These are phyloP conservation scores for Calidris pygmaea DNA, from an alignment of 2,113 vertebrate species.

Conservation along the genomic window DNA sequence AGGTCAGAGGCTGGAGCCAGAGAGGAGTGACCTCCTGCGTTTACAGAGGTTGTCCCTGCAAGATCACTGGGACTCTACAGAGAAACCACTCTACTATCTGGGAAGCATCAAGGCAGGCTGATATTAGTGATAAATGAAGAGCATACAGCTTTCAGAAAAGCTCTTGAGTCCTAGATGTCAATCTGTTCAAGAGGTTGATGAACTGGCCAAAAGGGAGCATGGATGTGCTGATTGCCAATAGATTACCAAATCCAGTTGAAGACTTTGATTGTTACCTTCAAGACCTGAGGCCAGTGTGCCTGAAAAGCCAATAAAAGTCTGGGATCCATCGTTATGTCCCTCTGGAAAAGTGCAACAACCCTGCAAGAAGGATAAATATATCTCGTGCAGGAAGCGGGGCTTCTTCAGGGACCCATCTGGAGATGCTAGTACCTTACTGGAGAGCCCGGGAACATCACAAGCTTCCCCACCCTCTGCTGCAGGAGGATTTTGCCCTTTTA, in stretches of 20 bases:
- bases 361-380: background rate
- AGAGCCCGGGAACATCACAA: background rate
- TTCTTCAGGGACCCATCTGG: rapidly evolving
- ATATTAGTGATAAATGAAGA: background rate
- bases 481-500: background rate
- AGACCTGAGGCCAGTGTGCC: background rate
- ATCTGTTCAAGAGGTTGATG: background rate
- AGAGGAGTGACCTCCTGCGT: background rate
- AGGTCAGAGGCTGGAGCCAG: background rate
- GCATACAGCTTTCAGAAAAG: background rate
- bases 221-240: background rate
- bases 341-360: background rate
- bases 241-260: background rate
- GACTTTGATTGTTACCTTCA: background rate
- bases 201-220: background rate
- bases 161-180: background rate
- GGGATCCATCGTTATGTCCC: background rate
- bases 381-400: background rate
- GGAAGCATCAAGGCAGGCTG: background rate
- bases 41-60: background rate
- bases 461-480: background rate
- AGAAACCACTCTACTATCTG: background rate
- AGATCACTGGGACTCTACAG: background rate
- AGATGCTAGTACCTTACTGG: background rate
- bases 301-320: background rate